Evolutionary conservation across 2,888 invertebrate genomes (phyloP).

Genomic region (Thecophora atra): DNA sequence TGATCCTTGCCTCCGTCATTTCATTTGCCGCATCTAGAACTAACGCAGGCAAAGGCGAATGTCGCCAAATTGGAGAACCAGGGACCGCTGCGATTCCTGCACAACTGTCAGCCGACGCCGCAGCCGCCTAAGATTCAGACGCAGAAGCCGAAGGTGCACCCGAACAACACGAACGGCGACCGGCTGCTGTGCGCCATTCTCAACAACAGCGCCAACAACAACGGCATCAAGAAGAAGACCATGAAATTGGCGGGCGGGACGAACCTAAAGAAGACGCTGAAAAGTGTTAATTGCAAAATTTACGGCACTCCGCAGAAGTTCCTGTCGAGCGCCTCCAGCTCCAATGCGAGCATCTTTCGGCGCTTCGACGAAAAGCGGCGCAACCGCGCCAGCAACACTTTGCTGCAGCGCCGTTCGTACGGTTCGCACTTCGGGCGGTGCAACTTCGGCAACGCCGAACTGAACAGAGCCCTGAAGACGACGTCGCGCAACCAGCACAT

Average conservation of each 20-base stretch:
- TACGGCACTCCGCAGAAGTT: conserved; percentile 47
- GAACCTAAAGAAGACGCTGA: conserved; percentile 42
- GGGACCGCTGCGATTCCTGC: conserved; percentile 43
- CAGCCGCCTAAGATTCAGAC: background rate
- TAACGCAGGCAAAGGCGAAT: conserved; percentile 34
- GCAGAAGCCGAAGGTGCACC: background rate
- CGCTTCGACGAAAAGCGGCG: conserved; percentile 44
- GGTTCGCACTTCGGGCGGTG: conserved; percentile 30
- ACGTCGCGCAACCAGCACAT: conserved; percentile 46
- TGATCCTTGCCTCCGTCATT: background rate
- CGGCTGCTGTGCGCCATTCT: conserved; percentile 14
- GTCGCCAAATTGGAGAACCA: conserved; percentile 42
- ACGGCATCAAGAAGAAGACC: background rate
- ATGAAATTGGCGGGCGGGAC: conserved; percentile 4
- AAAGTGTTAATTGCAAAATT: conserved; percentile 50
- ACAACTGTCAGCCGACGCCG: conserved; percentile 27
- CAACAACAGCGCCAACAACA: conserved; percentile 25
- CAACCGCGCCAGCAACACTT: conserved; percentile 38
- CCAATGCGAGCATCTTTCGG: conserved; percentile 46
- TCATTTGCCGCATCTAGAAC: conserved; percentile 27
- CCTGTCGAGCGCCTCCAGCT: conserved; percentile 50
- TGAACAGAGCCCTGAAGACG: conserved; percentile 40
- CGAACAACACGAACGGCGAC: conserved; percentile 4
- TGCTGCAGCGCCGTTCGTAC: conserved; percentile 43
- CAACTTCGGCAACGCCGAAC: conserved; percentile 1